Evolutionary conservation across 2,888 invertebrate genomes (phyloP), one percentile per base, ranked within the genome.

Genomic region (Salticus scenicus): DNA sequence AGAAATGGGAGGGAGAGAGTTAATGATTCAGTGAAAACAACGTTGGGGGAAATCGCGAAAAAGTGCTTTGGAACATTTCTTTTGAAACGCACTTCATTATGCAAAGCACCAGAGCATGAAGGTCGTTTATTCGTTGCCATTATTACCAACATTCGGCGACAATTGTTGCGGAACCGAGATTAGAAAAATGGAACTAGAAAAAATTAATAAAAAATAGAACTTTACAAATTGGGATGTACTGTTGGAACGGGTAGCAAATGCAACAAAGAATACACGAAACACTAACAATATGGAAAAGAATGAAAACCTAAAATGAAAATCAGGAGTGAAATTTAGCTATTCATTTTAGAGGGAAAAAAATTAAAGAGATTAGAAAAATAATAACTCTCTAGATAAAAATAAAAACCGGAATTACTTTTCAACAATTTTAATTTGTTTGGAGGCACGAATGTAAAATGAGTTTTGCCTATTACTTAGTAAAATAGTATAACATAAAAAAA

Each of bases 1-100:
- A 12, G 24, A 57, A 17, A 12, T 1, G 57, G 24, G 24, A 57
- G 1, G 24, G 5, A 57, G 4, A 57, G 12, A 24, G 17, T 17
- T 17, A 47, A 47, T 10, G 17, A 17, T 47, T n/a, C 24, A 57
- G 57, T 57, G 57, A 57, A 57, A 57, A 57, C 42, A 47, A 17
- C 42, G 17, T 17, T 14, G 42, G 17, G 37, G 17, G 42, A 47
- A 47, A 47, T 24, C 24, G 24, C 24, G 57, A 24, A 24, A n/a
- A 57, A 81, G 69, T 47, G 63, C 70, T 81, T 74, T 74, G 67
- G 57, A 74, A 57, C 81, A 33, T 31, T 81, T 75, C 74, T 47
- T 75, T 76, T 75, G 75, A 75, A 75, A 69, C 24, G 57, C 24
- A 24, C 24, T n/a, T 24, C 24, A 57, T 57, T 57, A 57, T 24